These are phyloP conservation scores for Regulus satrapa DNA, from an alignment of 2,113 vertebrate genomes.

Conservation along the genomic window DNA sequence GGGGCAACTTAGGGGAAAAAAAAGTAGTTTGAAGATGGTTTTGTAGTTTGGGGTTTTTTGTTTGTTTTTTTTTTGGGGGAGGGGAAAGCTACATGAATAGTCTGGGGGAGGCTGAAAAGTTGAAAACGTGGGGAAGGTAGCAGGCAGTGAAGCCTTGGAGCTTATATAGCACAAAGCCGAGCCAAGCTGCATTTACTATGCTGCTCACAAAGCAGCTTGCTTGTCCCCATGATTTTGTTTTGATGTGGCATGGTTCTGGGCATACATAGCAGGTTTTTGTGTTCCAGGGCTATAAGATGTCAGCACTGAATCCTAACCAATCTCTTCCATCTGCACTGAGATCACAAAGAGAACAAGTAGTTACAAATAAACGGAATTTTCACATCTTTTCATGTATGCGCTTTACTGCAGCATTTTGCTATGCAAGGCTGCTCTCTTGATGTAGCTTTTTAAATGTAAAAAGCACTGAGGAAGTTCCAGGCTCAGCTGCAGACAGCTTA, in stretches of 20 bases:
- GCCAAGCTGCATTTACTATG: not conserved
- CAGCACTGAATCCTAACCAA: not conserved
- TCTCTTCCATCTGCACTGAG: not conserved
- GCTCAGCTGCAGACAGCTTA: not conserved
- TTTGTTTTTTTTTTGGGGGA: too few species aligned
- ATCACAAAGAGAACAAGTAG: conserved; percentile 12
- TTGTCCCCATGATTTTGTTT: not conserved
- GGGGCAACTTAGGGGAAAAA: not conserved
- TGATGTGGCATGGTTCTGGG: not conserved
- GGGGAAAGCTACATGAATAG: not conserved
- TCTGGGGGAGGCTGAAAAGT: not conserved
- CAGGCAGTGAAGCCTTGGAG: not conserved
- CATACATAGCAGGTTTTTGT: not conserved
- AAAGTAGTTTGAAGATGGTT: not conserved
- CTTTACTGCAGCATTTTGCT: not conserved
- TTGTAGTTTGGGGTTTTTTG: too few species aligned
- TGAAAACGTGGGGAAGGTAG: not conserved
- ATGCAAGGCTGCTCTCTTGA: not conserved
- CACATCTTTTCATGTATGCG: not conserved
- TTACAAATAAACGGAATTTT: conserved; percentile 33
- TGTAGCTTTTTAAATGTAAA: not conserved
- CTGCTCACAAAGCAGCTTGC: not conserved
- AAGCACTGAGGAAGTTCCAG: not conserved
- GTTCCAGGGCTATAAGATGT: not conserved
- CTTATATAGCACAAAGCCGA: not conserved